A percentile compares a stretch with the other conserved stretches of the same genome.
phyloP scores from a whole-genome alignment of 2,888 invertebrate species.

The Sesia apiformis region DNA sequence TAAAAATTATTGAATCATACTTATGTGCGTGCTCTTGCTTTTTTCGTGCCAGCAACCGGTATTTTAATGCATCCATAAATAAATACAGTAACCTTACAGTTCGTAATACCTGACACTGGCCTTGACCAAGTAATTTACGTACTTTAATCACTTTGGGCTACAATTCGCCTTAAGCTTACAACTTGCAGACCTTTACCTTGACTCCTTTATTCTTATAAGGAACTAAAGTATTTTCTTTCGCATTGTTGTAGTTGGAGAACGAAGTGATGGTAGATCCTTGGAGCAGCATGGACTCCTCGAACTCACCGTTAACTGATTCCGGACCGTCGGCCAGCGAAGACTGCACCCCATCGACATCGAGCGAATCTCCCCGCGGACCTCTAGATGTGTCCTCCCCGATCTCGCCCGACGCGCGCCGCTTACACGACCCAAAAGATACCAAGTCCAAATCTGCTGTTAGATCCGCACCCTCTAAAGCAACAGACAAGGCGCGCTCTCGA shows the following conservation, averaged over 20 bases:
- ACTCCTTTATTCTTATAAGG: constrained; percentile 27
- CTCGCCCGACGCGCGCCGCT: constrained; percentile 47
- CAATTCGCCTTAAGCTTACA: constrained; percentile 31
- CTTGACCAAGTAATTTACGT: constrained; percentile 41
- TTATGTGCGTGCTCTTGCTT: not conserved
- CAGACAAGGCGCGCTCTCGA: constrained; percentile 58
- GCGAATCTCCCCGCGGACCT: constrained; percentile 43
- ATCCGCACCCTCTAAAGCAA: constrained; percentile 30
- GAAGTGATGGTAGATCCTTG: constrained; percentile 72
- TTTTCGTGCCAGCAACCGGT: constrained; percentile 25
- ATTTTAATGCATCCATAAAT: constrained; percentile 34
- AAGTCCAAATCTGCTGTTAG: constrained; percentile 31
- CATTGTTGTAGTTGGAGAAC: constrained; percentile 73
- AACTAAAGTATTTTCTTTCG: constrained; percentile 5
- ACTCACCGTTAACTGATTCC: constrained; percentile 69
- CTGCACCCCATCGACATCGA: constrained; percentile 64
- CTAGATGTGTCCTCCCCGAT: constrained; percentile 37
- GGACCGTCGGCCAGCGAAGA: constrained; percentile 69
- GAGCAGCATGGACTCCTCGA: constrained; percentile 73
- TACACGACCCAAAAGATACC: constrained; percentile 45
- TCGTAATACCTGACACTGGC: constrained; percentile 19
- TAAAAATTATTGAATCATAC: not conserved
- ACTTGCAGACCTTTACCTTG: constrained; percentile 28
- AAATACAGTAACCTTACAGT: constrained; percentile 16
- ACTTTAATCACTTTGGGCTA: constrained; percentile 29